Evolutionary conservation across 2,888 invertebrate species (phyloP).

Genomic region (Agriopis leucophaearia): DNA sequence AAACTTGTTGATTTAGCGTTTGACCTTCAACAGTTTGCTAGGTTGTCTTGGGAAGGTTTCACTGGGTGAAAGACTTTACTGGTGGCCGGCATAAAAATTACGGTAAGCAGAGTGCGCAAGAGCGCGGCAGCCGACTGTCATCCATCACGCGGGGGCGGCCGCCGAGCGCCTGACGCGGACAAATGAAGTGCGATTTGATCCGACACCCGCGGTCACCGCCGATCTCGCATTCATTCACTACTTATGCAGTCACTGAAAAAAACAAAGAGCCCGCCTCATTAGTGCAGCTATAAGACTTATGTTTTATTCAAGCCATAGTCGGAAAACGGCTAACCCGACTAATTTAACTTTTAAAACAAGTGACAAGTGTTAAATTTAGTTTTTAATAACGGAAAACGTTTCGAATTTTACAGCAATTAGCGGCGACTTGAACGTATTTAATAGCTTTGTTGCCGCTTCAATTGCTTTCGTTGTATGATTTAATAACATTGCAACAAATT

Average conservation of each 20-base stretch:
- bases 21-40: background rate
- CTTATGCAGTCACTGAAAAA: slow-evolving; percentile 80
- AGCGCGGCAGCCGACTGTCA: slow-evolving; percentile 64
- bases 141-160: slow-evolving; percentile 73
- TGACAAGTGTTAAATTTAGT: slow-evolving; percentile 77
- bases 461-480: slow-evolving; percentile 43
- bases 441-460: slow-evolving; percentile 50
- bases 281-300: slow-evolving; percentile 77
- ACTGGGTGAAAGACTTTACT: slow-evolving; percentile 39
- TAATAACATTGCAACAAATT: slow-evolving; percentile 45
- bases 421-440: slow-evolving; percentile 55
- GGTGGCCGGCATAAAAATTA: slow-evolving; percentile 70
- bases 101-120: slow-evolving; percentile 68
- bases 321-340: slow-evolving; percentile 75
- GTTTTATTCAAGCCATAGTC: slow-evolving; percentile 78
- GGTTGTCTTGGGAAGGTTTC: slow-evolving; percentile 1
- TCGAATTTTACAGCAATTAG: slow-evolving; percentile 65
- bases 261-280: slow-evolving; percentile 76
- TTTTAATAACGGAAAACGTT: slow-evolving; percentile 58
- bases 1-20: background rate
- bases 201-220: slow-evolving; percentile 65
- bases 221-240: slow-evolving; percentile 79
- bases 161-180: slow-evolving; percentile 75
- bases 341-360: slow-evolving; percentile 82
- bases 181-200: slow-evolving; percentile 85